Conservation (phyloP, 1,140 invertebrate genomes). For the Drosophila repleta region DNA sequence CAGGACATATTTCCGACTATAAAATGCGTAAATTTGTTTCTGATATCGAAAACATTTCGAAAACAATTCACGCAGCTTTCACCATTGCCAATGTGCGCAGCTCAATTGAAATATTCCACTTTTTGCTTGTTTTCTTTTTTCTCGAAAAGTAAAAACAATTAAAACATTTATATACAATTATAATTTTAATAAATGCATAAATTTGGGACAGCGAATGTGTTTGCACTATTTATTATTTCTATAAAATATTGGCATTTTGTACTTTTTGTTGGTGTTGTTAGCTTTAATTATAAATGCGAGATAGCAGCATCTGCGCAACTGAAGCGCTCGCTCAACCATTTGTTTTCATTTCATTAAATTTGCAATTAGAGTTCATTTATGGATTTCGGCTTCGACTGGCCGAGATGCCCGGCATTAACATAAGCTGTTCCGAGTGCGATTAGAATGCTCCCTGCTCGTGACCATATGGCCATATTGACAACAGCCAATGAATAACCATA, state of each 20-base stretch:
- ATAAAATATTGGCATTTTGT: not conserved
- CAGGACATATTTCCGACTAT: no score
- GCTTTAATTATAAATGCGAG: slow-evolving; percentile 39
- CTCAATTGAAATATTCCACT: no score
- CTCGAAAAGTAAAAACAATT: not conserved
- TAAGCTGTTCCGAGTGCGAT: slow-evolving; percentile 67
- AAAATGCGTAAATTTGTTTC: no score
- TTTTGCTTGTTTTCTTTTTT: not conserved
- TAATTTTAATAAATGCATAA: slow-evolving; percentile 16
- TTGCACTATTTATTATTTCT: slow-evolving; percentile 10
- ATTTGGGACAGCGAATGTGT: not conserved
- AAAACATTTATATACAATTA: slow-evolving; percentile 16
- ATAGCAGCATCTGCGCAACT: slow-evolving; percentile 37
- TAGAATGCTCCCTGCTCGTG: slow-evolving; percentile 41
- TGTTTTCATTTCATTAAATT: slow-evolving; percentile 80
- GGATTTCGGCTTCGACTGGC: slow-evolving; percentile 38
- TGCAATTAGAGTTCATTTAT: slow-evolving; percentile 78
- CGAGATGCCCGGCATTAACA: slow-evolving; percentile 60
- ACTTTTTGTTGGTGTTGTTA: not conserved
- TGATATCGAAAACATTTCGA: no score
- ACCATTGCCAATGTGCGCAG: no score
- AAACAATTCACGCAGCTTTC: no score
- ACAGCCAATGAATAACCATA: slow-evolving; percentile 43
- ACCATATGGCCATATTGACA: slow-evolving; percentile 48
- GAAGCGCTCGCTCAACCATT: slow-evolving; percentile 40